Percentiles rank a stretch among this genome's conserved stretches.
Conservation (phyloP, 2,888 invertebrate genomes). For the Phaonia tiefii region DNA sequence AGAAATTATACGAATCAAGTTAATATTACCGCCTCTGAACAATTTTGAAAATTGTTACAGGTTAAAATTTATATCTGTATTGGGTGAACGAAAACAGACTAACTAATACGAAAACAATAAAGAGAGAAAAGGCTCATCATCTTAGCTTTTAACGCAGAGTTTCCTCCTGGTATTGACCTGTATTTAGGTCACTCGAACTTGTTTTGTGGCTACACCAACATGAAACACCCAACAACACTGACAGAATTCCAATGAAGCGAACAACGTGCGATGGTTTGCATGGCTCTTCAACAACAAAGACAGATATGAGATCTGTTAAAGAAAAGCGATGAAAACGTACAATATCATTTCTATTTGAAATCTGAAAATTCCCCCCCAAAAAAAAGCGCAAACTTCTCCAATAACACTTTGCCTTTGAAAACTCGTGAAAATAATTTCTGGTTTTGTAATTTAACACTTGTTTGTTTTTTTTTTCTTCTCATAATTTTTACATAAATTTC, state of each 20-base stretch:
- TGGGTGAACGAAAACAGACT: too few species aligned
- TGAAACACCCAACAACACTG: constrained; percentile 40
- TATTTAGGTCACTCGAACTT: constrained; percentile 76
- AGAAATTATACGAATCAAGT: too few species aligned
- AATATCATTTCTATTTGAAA: too few species aligned
- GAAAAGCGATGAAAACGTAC: not conserved
- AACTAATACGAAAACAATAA: too few species aligned
- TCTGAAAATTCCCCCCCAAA: not conserved
- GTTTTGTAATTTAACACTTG: constrained; percentile 46
- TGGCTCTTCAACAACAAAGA: constrained; percentile 12
- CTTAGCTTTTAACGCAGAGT: constrained; percentile 61
- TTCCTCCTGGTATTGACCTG: constrained; percentile 76
- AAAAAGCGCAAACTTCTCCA: not conserved
- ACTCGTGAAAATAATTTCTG: constrained; percentile 3
- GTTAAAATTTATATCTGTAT: too few species aligned
- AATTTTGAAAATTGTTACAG: too few species aligned
- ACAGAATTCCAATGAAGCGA: constrained; percentile 15
- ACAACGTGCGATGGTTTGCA: not conserved
- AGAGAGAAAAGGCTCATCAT: constrained; percentile 65
- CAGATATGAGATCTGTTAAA: not conserved
- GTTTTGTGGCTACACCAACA: constrained; percentile 58
- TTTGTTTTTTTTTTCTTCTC: constrained; percentile 14
- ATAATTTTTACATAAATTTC: constrained; percentile 40
- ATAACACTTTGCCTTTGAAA: not conserved
- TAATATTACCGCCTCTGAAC: too few species aligned